Base-by-base conservation (phyloP, 2,888 invertebrate species). In the Saturnia pavonia region DNA sequence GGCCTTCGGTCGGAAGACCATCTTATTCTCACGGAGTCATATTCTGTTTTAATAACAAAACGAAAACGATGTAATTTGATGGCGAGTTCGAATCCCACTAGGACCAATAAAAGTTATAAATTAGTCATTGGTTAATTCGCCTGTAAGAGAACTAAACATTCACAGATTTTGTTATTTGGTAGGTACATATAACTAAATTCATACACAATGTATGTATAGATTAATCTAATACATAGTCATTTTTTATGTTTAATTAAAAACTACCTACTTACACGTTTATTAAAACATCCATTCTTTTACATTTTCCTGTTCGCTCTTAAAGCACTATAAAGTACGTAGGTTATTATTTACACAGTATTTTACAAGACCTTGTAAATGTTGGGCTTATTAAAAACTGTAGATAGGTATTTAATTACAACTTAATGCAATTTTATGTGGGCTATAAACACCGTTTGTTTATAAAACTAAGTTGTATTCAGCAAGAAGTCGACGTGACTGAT, bases 401-500 rank as follows among this genome's bases (percentile, higher is more conserved):
- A 71, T 81, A 51, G 70, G 70, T 81, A 77, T 84, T 82, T 85
- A 83, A 78, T 81, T 78, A 80, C 72, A 74, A 73, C 77, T 84
- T 85, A 82, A 72, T 73, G 73, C 73, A 73, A 76, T 82, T n/a
- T 82, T 79, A 79, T 73, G 74, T 69, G 77, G 75, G 79, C 72
- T 80, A 84, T 84, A 83, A 84, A 81, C 78, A 77, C 74, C 70
- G 73, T 76, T 76, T 80, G 77, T 78, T 73, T 76, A 78, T 75
- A 76, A 78, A 80, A 78, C 77, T 74, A 79, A 78, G 76, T 80
- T 80, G 82, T 79, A 79, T 76, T 75, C 78, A 80, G 80, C 81
- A 70, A 75, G 68, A 72, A 76, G 77, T 25, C 77, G 85, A 88
- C 88, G 88, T 88, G 88, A 87, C 88, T 80, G 82, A 82, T 80